Conservation (phyloP, 2,797 vertebrate genomes). For the Florisuga fusca region DNA sequence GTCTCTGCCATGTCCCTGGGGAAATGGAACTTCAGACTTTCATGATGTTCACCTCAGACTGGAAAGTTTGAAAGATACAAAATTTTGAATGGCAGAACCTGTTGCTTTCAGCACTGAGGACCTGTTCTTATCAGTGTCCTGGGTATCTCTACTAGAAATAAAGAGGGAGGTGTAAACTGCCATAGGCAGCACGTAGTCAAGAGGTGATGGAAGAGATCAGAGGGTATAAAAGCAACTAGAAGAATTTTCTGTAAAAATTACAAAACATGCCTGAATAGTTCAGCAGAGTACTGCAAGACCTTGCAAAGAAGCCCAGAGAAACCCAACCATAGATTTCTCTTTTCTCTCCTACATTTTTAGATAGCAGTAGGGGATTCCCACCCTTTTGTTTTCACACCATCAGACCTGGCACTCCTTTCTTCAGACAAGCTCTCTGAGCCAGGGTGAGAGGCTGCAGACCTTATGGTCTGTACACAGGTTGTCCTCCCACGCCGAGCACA, state of each 20-base stretch:
- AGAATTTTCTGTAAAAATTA: neutral
- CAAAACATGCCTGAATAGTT: neutral
- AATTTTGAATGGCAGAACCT: neutral
- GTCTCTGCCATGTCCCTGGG: neutral
- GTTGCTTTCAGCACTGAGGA: neutral
- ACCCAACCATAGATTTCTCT: neutral
- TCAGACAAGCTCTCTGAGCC: neutral
- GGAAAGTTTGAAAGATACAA: neutral
- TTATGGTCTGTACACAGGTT: accelerated
- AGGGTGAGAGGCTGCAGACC: neutral
- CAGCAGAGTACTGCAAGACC: neutral
- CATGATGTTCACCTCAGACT: neutral
- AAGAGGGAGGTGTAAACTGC: neutral
- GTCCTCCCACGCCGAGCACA: neutral
- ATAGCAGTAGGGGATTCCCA: neutral
- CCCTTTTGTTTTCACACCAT: neutral
- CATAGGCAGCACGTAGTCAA: neutral
- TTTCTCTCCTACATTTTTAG: neutral
- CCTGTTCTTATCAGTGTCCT: neutral
- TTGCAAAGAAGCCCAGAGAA: neutral
- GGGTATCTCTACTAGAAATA: neutral
- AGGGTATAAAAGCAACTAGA: neutral
- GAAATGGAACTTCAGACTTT: neutral
- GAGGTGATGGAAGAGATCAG: neutral
- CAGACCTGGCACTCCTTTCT: neutral